Conservation (phyloP, 2,797 vertebrate genomes). For the Sandelia bainsii region DNA sequence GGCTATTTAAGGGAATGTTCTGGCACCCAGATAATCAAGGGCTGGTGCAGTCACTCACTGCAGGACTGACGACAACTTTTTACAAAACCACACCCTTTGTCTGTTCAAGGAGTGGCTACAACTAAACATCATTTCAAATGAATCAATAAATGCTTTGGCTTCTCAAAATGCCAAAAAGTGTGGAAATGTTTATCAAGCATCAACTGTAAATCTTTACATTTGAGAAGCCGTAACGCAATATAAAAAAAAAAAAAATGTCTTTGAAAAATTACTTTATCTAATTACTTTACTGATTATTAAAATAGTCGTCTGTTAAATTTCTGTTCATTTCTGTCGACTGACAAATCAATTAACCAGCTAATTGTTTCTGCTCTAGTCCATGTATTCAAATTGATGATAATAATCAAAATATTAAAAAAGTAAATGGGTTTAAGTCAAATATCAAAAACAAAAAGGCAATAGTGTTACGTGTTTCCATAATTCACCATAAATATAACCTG, state of each 20-base stretch:
- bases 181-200: background rate
- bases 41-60: background rate
- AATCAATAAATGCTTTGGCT: background rate
- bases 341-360: background rate
- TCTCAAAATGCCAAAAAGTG: background rate
- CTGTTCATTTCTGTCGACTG: background rate
- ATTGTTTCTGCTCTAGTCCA: background rate
- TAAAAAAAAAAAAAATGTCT: background rate
- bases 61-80: background rate
- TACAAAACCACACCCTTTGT: conserved; percentile 31
- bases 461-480: background rate
- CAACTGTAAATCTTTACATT: background rate
- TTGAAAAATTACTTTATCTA: background rate
- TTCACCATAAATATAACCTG: no score
- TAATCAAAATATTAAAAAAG: background rate
- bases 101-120: background rate
- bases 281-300: background rate
- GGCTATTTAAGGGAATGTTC: conserved; percentile 48
- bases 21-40: conserved; percentile 17
- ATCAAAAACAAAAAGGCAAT: background rate
- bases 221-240: no score
- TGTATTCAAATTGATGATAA: background rate
- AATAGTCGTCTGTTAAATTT: background rate
- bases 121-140: background rate
- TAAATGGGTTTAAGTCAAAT: background rate